phyloP scores from a whole-genome alignment of 2,888 invertebrate genomes.

The Andrena minutula region DNA sequence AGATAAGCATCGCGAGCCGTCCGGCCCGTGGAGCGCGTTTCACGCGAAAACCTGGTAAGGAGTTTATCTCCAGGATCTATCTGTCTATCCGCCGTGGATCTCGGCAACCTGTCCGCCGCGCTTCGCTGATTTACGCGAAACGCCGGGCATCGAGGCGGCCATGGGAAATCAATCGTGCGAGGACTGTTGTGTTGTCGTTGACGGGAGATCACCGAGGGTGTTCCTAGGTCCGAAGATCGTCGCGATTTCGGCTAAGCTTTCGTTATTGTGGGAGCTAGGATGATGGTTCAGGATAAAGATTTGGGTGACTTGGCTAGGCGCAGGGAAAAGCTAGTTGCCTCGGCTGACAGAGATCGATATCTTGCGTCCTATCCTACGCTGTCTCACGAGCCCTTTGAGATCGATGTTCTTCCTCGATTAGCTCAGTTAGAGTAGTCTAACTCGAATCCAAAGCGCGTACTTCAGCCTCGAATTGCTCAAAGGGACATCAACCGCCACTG shows the following conservation, averaged over 20 bases:
- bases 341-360: too few species aligned
- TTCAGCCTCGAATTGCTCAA: neutral
- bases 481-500: neutral
- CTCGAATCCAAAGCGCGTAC: neutral
- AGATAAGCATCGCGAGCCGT: constrained; percentile 41
- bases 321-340: too few species aligned
- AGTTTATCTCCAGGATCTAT: constrained; percentile 22
- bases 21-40: constrained; percentile 33
- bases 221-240: too few species aligned
- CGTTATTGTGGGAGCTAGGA: too few species aligned
- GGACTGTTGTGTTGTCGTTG: neutral
- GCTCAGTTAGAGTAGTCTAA: neutral
- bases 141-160: neutral
- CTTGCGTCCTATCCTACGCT: too few species aligned
- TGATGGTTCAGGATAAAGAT: too few species aligned
- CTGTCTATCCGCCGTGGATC: constrained; percentile 38
- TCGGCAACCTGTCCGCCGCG: constrained; percentile 27
- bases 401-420: too few species aligned
- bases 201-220: neutral
- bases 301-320: too few species aligned
- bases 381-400: too few species aligned
- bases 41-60: constrained; percentile 49
- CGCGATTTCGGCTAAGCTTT: too few species aligned
- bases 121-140: constrained; percentile 32
- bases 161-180: constrained; percentile 21